Evolutionary conservation across 2,888 invertebrate species (phyloP), one percentile per base, ranked within the genome.

Genomic region (Danaus chrysippus): DNA sequence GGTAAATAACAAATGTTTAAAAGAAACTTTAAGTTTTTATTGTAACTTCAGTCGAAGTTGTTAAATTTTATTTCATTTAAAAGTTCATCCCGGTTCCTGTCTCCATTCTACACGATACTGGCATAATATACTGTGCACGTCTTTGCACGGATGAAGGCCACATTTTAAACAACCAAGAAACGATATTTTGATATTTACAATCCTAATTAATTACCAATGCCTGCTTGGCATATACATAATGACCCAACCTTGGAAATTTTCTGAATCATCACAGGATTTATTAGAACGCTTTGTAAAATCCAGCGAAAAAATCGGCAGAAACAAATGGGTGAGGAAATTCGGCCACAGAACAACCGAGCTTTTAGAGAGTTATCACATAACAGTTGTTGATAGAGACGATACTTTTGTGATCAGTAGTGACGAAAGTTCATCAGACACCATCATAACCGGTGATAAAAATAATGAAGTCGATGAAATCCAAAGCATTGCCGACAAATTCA

Each of bases 261-360:
- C 70, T 11, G 54, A 63, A 10, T 69, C 65, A 9, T 70, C 72
- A 0, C 59, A 65, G 42, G 60, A 63, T 2, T 59, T 69, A 49
- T 49, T 73, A 0, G 58, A 68, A 53, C 61, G 53, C 10, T 68
- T 66, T 44, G 54, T 70, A 17, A 49, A 63, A 8, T 63, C 59
- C n/a, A 62, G 63, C 2, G 49, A 55, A 5, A 17, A 54, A 43
- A 57, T 68, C 13, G 10, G 12, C 3, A 52, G 58, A 2, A 72
- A 71, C 41, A 65, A 70, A 66, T 73, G 72, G 71, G 54, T 64
- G 19, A 54, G 69, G 53, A 58, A 70, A 15, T 71, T 73, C 41
- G 63, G 61, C 17, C 55, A 43, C 2, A 57, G 34, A 8, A 11
- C 49, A n/a, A 49, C 54, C 3, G 34, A 58, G 42, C n/a, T 42